A percentile compares a stretch with the other conserved stretches of the same genome.
Evolutionary conservation across 2,888 invertebrate genomes (phyloP).

Genomic region (Athalia circularis): DNA sequence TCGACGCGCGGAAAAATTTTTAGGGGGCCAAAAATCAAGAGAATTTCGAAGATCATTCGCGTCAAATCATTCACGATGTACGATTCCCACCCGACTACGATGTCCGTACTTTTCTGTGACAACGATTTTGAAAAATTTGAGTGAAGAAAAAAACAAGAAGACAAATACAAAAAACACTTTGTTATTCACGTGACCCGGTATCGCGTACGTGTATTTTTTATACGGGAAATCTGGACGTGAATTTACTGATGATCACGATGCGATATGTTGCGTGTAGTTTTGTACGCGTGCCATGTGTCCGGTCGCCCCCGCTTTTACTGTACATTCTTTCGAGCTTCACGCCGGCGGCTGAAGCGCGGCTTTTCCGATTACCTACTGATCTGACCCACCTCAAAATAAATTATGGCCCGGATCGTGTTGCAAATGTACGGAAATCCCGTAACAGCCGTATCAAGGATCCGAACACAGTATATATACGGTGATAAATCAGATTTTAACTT

Average conservation of each 20-base stretch:
- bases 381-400: background rate
- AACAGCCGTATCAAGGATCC: no score
- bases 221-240: conserved; percentile 5
- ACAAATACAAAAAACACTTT: background rate
- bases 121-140: background rate
- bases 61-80: background rate
- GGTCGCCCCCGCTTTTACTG: conserved; percentile 12
- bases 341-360: background rate
- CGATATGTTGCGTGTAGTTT: conserved; percentile 33
- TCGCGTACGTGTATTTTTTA: conserved; percentile 4
- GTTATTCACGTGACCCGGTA: background rate
- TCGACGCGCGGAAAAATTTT: background rate
- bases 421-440: no score
- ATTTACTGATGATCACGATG: conserved; percentile 28
- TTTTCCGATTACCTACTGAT: conserved; percentile 25
- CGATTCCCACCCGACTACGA: background rate
- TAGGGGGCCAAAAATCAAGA: background rate
- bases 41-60: background rate
- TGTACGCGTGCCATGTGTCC: conserved; percentile 64
- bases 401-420: no score
- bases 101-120: no score
- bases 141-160: background rate
- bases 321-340: background rate
- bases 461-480: no score
- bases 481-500: no score